Base-by-base conservation (phyloP, 2,113 vertebrate genomes). In the Orcinus orca region DNA sequence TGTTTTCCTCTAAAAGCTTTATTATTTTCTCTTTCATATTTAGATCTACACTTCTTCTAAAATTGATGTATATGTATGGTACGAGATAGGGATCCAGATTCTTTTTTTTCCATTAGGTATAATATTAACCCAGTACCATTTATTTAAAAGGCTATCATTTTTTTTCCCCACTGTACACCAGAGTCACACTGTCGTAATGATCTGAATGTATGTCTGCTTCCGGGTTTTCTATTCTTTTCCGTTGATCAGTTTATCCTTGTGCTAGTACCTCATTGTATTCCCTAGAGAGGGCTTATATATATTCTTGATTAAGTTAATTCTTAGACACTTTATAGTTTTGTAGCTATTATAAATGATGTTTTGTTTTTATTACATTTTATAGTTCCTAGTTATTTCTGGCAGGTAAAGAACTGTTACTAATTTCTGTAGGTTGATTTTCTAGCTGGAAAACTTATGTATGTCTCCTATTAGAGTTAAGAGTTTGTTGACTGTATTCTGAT, bases 301-400 rank as follows among this genome's bases (percentile, higher is more conserved):
- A 68, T 71, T 86, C n/a, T 63, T 73, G 58, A 88, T 70, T 77
- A 84, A 25, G 23, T 84, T 90, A 68, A 47, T 79, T 95, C 58
- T 53, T 58, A 82, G 65, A n/a, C 7, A 63, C 26, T 53, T 31
- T 67, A 88, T 82, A 88, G 29, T 63, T 87, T 91, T 86, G 21
- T 63, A 23, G 11, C 17, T 55, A 80, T 86, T 95, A 62, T 79
- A 80, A 86, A 80, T 86, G 33, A 47, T 33, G 33, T 41, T 90
- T 91, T 70, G 15, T 70, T 85, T 85, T 86, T 63, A 80, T 53
- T 86, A 86, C 11, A 95, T 90, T 95, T 94, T 77, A 60, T 85
- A 71, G 20, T 41, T 68, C 76, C 38, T 86, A 26, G 73, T 86
- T 86, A 87, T 63, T 92, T 92, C 33, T 65, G 17, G 55, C n/a